phyloP scores from a whole-genome alignment of 2,888 invertebrate genomes.

The Allygus modestus region DNA sequence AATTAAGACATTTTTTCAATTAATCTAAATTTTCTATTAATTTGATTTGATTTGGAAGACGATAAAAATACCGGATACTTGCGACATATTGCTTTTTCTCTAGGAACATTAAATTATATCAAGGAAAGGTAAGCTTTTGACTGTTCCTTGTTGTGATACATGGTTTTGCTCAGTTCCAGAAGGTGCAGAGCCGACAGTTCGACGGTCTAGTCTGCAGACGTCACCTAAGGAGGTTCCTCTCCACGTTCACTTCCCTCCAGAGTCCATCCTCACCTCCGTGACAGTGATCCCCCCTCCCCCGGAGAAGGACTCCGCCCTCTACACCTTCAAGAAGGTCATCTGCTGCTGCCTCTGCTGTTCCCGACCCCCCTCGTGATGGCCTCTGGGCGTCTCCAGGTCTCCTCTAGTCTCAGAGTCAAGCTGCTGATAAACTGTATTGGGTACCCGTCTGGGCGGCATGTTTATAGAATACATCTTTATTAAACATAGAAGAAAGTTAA shows the following conservation, averaged over 20 bases:
- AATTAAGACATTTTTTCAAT: too few relatives aligned
- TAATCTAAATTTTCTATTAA: too few relatives aligned
- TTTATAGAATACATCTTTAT: too few relatives aligned
- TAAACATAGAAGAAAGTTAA: too few relatives aligned
- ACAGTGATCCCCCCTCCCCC: slow-evolving; percentile 61
- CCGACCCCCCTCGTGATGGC: slow-evolving; percentile 2
- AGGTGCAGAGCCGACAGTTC: slow-evolving; percentile 42
- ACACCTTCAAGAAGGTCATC: slow-evolving; percentile 57
- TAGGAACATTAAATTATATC: too few relatives aligned
- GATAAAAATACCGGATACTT: too few relatives aligned
- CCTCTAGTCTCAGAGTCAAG: neutral
- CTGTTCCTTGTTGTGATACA: too few relatives aligned
- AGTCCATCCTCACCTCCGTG: slow-evolving; percentile 54
- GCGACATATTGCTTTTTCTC: too few relatives aligned
- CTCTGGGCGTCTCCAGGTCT: neutral
- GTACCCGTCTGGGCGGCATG: too few relatives aligned
- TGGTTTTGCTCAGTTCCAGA: slow-evolving; percentile 41
- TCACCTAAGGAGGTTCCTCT: slow-evolving; percentile 60
- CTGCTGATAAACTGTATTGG: too few relatives aligned
- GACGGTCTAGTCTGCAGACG: slow-evolving; percentile 54
- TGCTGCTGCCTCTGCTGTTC: slow-evolving; percentile 61
- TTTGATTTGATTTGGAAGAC: too few relatives aligned
- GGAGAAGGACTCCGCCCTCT: slow-evolving; percentile 53
- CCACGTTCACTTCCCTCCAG: slow-evolving; percentile 62
- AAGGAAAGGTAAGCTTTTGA: too few relatives aligned